phyloP scores from a whole-genome alignment of 2,888 invertebrate species.

The Orthonychiurus folsomi region DNA sequence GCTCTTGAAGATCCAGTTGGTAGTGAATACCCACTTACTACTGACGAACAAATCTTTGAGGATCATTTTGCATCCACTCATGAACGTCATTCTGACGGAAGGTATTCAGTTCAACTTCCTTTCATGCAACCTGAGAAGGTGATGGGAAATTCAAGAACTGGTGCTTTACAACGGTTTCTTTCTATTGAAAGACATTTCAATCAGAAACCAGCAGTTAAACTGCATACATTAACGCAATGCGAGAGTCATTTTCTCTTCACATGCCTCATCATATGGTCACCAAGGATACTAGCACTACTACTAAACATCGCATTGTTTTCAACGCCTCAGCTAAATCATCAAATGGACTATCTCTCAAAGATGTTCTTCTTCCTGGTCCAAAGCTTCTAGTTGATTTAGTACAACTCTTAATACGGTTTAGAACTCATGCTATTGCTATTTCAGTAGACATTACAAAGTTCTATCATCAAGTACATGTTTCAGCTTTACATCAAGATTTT shows the following conservation, averaged over 20 bases:
- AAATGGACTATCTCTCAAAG: constrained; percentile 20
- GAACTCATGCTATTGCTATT: constrained; percentile 40
- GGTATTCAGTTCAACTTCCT: constrained; percentile 39
- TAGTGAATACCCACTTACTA: constrained; percentile 18
- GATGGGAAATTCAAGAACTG: neutral
- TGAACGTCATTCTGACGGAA: constrained; percentile 28
- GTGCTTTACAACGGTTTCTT: neutral
- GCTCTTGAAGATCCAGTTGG: constrained; percentile 37
- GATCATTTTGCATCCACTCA: constrained; percentile 32
- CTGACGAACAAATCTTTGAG: constrained; percentile 37
- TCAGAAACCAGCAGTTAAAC: no score
- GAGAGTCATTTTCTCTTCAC: no score
- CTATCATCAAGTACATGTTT: constrained; percentile 41
- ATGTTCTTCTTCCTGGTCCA: constrained; percentile 41
- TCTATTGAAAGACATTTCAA: constrained; percentile 7
- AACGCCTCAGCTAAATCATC: constrained; percentile 19
- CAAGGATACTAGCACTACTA: constrained; percentile 19
- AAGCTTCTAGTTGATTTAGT: constrained; percentile 41
- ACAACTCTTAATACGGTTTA: constrained; percentile 40
- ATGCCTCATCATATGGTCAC: constrained; percentile 25
- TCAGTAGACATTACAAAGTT: constrained; percentile 43
- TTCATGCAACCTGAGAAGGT: no score
- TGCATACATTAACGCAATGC: no score
- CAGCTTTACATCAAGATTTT: constrained; percentile 36
- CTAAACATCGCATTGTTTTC: constrained; percentile 24